Base-by-base conservation (phyloP, 23 tunicate species). In the Trididemnum clinides region DNA sequence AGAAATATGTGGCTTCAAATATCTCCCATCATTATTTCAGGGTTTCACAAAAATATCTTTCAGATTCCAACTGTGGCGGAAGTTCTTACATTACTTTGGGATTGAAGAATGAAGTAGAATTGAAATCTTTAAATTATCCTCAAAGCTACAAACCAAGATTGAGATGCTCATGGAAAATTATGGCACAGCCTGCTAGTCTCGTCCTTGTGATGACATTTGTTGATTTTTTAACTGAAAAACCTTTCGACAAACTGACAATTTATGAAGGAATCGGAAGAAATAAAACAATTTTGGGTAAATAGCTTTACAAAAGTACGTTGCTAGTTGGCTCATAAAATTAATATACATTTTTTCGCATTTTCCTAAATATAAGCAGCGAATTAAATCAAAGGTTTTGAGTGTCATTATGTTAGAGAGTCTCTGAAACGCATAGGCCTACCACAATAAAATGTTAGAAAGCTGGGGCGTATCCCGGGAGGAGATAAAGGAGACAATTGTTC, bases 1-100 rank as follows among this genome's bases (percentile, higher is more conserved):
- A n/a, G n/a, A n/a, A n/a, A n/a, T n/a, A n/a, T n/a, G n/a, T n/a
- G n/a, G n/a, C n/a, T n/a, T n/a, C n/a, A n/a, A n/a, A n/a, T n/a
- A n/a, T n/a, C n/a, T n/a, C n/a, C n/a, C n/a, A n/a, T n/a, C n/a
- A n/a, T n/a, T n/a, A n/a, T n/a, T 44, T 44, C 54, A 44, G 10
- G 54, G 54, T 15, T n/a, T n/a, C n/a, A n/a, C n/a, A n/a, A n/a
- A n/a, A n/a, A n/a, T n/a, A n/a, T n/a, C n/a, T 23, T 62, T 82
- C 64, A 83, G 87, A 83, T n/a, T 83, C 87, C 10, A 75, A 75
- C 15, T 83, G 87, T 39, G 64, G 64, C 3, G 82, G 57, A 28
- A 18, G n/a, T 15, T 33, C 81, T 1, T 12, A 83, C 36, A 22
- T 22, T 2, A 7, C 6, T 15, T 37, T 83, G 7, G 28, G 34